Evolutionary conservation across 1,140 invertebrate species (phyloP).

Genomic region (Trichonephila inaurata): DNA sequence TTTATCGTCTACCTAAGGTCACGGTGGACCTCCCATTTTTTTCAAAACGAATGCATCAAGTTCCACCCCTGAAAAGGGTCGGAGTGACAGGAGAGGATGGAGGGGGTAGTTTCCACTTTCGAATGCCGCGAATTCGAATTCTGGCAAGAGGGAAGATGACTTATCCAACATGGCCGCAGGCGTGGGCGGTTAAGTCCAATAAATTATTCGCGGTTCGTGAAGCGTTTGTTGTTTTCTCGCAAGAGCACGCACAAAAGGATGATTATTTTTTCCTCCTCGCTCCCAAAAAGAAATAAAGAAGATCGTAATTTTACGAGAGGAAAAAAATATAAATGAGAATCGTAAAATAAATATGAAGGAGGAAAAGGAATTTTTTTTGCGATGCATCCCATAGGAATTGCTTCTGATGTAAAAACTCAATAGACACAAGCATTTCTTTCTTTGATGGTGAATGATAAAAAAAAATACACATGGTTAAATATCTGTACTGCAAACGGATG

Average conservation of each 20-base stretch:
- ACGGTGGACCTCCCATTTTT: neutral
- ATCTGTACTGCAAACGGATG: no score
- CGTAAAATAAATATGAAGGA: neutral
- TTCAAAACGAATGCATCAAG: slow-evolving; percentile 47
- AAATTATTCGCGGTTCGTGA: neutral
- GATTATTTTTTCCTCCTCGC: no score
- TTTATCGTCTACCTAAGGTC: slow-evolving; percentile 3
- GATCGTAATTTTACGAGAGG: neutral
- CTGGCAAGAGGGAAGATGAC: neutral
- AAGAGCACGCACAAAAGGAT: neutral
- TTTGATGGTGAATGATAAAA: no score
- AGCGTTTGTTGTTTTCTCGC: neutral
- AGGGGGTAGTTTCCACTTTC: neutral
- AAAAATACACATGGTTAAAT: no score
- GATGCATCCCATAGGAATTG: no score
- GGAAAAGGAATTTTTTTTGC: no score
- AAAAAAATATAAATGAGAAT: neutral
- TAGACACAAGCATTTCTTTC: no score
- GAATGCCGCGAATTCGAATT: neutral
- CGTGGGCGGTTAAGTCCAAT: neutral
- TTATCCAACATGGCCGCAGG: neutral
- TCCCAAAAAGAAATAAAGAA: neutral
- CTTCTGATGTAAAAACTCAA: no score
- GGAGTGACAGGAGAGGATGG: neutral
- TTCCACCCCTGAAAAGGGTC: slow-evolving; percentile 32